phyloP scores from a whole-genome alignment of 2,888 invertebrate genomes.

The Leptinotarsa tumamoca region DNA sequence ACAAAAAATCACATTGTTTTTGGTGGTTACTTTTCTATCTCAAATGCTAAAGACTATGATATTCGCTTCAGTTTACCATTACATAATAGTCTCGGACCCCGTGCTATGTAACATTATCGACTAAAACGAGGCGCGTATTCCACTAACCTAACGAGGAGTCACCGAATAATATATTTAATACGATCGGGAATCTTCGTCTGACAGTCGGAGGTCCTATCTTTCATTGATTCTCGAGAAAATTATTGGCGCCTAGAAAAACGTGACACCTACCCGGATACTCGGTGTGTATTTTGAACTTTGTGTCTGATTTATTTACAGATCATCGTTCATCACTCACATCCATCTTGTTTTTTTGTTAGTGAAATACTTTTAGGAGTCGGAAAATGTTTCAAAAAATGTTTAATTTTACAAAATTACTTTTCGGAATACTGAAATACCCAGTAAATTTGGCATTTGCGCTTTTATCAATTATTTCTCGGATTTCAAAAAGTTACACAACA shows the following conservation, averaged over 20 bases:
- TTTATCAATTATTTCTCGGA: background rate
- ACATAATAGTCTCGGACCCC: slow-evolving; percentile 45
- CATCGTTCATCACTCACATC: background rate
- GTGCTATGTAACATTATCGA: slow-evolving; percentile 56
- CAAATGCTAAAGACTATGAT: slow-evolving; percentile 27
- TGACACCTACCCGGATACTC: background rate
- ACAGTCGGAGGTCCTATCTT: slow-evolving; percentile 27
- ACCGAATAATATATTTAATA: slow-evolving; percentile 49
- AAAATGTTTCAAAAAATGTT: background rate
- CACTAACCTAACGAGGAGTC: slow-evolving; percentile 47
- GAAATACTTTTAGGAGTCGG: background rate
- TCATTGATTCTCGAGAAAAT: slow-evolving; percentile 36
- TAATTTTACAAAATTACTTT: too few species aligned
- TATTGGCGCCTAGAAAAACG: background rate
- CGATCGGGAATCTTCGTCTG: slow-evolving; percentile 45
- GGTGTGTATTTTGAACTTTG: background rate
- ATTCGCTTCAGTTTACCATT: slow-evolving; percentile 36
- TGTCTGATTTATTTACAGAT: background rate
- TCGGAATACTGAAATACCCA: too few species aligned
- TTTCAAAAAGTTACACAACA: background rate
- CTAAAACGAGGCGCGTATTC: slow-evolving; percentile 49
- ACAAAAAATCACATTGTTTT: slow-evolving; percentile 46
- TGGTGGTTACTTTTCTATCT: slow-evolving; percentile 27
- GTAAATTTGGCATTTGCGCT: too few species aligned
- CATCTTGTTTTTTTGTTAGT: background rate